Conservation (phyloP, 2,888 invertebrate genomes). For the Rutpela maculata region DNA sequence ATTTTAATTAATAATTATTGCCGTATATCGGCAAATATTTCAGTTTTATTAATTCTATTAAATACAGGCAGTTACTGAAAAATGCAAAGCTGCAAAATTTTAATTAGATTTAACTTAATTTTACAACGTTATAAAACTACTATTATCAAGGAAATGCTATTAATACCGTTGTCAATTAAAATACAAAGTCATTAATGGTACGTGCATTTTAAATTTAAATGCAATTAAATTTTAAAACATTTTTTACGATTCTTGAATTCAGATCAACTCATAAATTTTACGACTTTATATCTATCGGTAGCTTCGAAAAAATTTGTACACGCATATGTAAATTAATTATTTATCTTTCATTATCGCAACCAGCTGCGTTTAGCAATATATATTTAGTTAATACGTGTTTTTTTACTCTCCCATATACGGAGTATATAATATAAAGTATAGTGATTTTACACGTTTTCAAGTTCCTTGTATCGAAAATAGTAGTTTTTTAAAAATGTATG, state of each 20-base stretch:
- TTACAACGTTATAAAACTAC: slow-evolving; percentile 45
- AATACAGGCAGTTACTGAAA: slow-evolving; percentile 40
- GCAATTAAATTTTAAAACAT: slow-evolving; percentile 30
- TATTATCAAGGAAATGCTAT: slow-evolving; percentile 47
- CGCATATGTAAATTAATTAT: slow-evolving; percentile 14
- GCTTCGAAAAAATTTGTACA: slow-evolving; percentile 19
- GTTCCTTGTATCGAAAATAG: too few species aligned
- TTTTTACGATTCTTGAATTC: slow-evolving; percentile 35
- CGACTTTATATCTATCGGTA: slow-evolving; percentile 23
- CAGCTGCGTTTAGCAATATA: background rate
- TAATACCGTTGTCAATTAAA: slow-evolving; percentile 39
- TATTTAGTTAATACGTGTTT: background rate
- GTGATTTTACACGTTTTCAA: too few species aligned
- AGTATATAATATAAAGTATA: too few species aligned
- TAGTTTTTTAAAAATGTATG: too few species aligned
- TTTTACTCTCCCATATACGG: too few species aligned
- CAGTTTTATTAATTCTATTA: slow-evolving; percentile 58
- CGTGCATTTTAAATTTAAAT: slow-evolving; percentile 24
- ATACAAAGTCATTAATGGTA: slow-evolving; percentile 37
- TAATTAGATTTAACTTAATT: slow-evolving; percentile 46
- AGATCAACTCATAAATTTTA: slow-evolving; percentile 32
- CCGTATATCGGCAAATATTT: slow-evolving; percentile 28
- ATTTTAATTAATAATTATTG: slow-evolving; percentile 56
- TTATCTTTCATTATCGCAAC: background rate
- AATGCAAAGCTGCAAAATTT: slow-evolving; percentile 49